Evolutionary conservation across 2,113 vertebrate species (phyloP).

Genomic region (Lichenostomus cassidix): DNA sequence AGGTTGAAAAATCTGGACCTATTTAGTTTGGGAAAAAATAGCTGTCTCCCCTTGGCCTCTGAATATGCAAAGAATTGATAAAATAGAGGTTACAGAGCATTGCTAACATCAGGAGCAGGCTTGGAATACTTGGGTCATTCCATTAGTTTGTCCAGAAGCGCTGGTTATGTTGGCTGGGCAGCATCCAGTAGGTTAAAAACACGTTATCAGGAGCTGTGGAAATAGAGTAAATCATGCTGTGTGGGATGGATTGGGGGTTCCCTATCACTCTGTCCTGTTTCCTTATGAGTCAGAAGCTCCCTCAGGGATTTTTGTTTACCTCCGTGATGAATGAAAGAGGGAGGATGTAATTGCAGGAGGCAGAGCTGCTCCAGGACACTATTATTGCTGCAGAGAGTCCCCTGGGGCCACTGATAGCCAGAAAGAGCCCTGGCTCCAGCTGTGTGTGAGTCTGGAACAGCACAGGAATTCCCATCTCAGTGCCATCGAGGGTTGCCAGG

Average conservation of each 20-base stretch:
- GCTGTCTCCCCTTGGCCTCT: neutral
- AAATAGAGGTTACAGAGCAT: neutral
- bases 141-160: neutral
- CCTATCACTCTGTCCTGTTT: neutral
- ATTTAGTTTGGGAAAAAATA: neutral
- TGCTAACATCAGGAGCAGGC: neutral
- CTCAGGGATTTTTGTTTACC: neutral
- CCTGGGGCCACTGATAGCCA: neutral
- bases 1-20: neutral
- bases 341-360: neutral
- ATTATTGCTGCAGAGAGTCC: neutral
- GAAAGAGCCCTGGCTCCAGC: neutral
- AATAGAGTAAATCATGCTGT: neutral
- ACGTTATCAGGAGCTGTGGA: neutral
- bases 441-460: neutral
- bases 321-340: neutral
- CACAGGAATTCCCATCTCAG: neutral
- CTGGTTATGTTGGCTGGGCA: neutral
- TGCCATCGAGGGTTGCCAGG: fast-evolving
- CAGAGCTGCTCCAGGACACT: neutral
- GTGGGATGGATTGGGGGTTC: neutral
- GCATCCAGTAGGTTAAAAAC: neutral
- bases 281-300: neutral
- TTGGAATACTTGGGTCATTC: neutral
- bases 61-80: neutral